Evolutionary conservation across 2,113 vertebrate species (phyloP).

Genomic region (Sterrhoptilus dennistouni): DNA sequence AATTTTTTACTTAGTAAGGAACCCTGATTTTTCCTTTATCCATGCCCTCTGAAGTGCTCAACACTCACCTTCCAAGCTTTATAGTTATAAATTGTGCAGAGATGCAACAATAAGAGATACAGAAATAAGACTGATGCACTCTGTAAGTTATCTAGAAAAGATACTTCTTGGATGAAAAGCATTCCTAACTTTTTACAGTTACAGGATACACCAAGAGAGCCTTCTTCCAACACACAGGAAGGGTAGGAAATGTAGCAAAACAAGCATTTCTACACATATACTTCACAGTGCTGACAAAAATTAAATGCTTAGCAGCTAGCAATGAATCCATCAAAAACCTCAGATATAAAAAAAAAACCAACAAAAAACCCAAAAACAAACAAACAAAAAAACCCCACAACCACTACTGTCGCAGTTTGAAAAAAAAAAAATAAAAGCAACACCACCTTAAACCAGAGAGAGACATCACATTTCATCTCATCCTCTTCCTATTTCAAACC

Average conservation of each 20-base stretch:
- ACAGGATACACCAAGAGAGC: background rate
- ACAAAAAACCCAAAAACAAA: no score
- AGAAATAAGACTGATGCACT: background rate
- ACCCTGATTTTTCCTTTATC: background rate
- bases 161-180: background rate
- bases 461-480: no score
- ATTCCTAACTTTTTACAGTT: background rate
- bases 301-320: background rate
- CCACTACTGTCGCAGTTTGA: rapidly evolving
- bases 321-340: background rate
- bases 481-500: background rate
- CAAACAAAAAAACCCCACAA: background rate
- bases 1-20: background rate
- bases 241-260: rapidly evolving
- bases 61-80: background rate
- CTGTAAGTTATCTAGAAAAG: background rate
- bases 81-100: background rate
- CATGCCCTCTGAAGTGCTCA: background rate
- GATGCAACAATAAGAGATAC: background rate
- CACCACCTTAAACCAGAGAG: background rate
- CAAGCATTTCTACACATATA: background rate
- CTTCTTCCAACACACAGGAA: background rate
- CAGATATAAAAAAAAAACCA: no score
- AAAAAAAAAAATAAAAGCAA: background rate
- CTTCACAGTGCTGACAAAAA: background rate